phyloP scores from a whole-genome alignment of 2,888 invertebrate genomes.

The Andrena trimmerana region DNA sequence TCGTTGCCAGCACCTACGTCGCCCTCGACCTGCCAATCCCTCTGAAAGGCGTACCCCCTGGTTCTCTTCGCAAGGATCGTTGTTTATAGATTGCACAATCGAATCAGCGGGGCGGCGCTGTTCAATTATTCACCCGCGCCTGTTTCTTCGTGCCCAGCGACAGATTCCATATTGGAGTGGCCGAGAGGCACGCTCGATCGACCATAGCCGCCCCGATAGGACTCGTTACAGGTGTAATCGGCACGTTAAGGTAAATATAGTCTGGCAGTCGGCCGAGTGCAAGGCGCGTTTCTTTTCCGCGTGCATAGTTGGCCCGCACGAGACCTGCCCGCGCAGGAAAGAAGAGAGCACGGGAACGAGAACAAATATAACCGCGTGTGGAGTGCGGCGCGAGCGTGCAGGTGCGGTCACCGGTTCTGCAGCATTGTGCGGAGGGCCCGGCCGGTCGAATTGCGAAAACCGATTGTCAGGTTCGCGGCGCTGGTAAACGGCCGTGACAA shows the following conservation, averaged over 20 bases:
- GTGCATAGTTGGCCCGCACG: conserved; percentile 76
- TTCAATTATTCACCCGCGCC: conserved; percentile 16
- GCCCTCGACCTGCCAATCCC: no score
- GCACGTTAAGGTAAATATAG: conserved; percentile 82
- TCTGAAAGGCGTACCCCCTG: no score
- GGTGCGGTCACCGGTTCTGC: conserved; percentile 73
- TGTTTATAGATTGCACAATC: neutral
- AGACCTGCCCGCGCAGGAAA: conserved; percentile 67
- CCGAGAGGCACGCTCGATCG: conserved; percentile 20
- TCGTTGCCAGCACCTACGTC: no score
- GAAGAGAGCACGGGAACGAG: conserved; percentile 68
- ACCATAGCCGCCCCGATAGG: conserved; percentile 35
- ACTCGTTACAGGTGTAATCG: conserved; percentile 79
- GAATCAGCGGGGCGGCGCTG: neutral
- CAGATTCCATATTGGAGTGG: conserved; percentile 19
- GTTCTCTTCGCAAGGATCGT: no score
- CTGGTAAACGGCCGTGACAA: conserved; percentile 71
- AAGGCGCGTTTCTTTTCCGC: conserved; percentile 78
- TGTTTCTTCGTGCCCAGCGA: conserved; percentile 11
- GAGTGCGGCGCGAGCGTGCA: conserved; percentile 52
- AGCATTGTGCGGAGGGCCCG: conserved; percentile 44
- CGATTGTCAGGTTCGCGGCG: conserved; percentile 56
- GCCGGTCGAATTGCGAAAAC: conserved; percentile 62
- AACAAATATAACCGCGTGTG: conserved; percentile 71
- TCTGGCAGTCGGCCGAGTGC: conserved; percentile 81